phyloP scores from a whole-genome alignment of 2,888 invertebrate species.

The Brenthis daphne region DNA sequence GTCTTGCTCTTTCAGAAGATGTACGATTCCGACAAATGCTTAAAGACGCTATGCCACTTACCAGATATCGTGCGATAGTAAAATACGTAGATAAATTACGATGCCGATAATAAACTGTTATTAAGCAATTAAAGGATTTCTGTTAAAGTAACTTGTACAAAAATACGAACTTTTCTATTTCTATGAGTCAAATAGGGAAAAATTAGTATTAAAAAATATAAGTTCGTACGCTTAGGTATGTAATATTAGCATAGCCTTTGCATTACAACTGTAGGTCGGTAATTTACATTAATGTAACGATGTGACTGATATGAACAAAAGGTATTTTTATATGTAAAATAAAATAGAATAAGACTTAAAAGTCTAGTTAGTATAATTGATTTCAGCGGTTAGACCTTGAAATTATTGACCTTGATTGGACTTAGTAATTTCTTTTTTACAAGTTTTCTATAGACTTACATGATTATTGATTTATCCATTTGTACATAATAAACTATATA shows the following conservation, averaged over 20 bases:
- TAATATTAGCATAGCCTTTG: background rate
- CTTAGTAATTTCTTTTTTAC: slow-evolving; percentile 25
- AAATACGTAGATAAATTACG: slow-evolving; percentile 87
- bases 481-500: background rate
- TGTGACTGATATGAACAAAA: slow-evolving; percentile 32
- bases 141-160: background rate
- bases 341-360: background rate
- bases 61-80: slow-evolving; percentile 90
- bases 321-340: slow-evolving; percentile 31
- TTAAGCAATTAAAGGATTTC: background rate
- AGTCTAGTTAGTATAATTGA: slow-evolving; percentile 2
- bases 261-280: background rate
- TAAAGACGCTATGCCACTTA: slow-evolving; percentile 89
- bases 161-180: too few relatives aligned
- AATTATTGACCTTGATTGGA: slow-evolving; percentile 14
- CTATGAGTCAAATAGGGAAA: too few relatives aligned
- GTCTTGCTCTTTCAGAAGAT: slow-evolving; percentile 87
- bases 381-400: slow-evolving; percentile 19
- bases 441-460: slow-evolving; percentile 27
- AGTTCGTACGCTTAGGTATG: background rate
- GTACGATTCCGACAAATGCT: slow-evolving; percentile 89
- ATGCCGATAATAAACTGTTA: slow-evolving; percentile 51
- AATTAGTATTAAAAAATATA: too few relatives aligned
- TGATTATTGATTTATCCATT: background rate
- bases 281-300: slow-evolving; percentile 4